These are phyloP conservation scores for Todiramphus saurophagus DNA, from an alignment of 2,113 vertebrate species.

Conservation along the genomic window DNA sequence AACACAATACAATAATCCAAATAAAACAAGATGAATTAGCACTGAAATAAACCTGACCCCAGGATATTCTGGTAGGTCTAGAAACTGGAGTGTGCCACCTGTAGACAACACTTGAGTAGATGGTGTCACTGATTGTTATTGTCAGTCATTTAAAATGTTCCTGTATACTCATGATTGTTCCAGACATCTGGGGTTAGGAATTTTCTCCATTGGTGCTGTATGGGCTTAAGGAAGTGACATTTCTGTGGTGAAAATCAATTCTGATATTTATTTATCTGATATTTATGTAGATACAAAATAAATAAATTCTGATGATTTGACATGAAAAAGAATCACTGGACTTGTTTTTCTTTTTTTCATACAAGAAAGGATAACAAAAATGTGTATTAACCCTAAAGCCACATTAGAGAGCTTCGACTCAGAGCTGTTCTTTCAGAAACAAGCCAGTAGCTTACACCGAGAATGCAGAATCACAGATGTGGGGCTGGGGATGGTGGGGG, in stretches of 20 bases:
- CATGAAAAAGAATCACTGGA: not conserved
- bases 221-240: not conserved
- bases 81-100: not conserved
- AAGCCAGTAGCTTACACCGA: not conserved
- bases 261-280: not conserved
- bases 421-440: not conserved
- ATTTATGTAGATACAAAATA: not conserved
- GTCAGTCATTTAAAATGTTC: not conserved
- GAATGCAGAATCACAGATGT: fast-evolving
- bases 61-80: not conserved
- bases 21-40: not conserved
- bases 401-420: not conserved
- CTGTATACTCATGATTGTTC: not conserved
- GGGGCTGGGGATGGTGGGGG: not conserved
- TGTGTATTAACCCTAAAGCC: not conserved
- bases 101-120: not conserved
- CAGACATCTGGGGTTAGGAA: not conserved
- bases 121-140: not conserved
- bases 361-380: not conserved
- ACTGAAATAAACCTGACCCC: not conserved
- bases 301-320: not conserved
- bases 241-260: not conserved
- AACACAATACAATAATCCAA: not conserved
- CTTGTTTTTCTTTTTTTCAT: not conserved
- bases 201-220: not conserved